A percentile compares a stretch with the other conserved stretches of the same genome.
These are phyloP conservation scores for Phrynocephalus forsythii DNA, from an alignment of 2,797 vertebrate species.

Conservation along the genomic window DNA sequence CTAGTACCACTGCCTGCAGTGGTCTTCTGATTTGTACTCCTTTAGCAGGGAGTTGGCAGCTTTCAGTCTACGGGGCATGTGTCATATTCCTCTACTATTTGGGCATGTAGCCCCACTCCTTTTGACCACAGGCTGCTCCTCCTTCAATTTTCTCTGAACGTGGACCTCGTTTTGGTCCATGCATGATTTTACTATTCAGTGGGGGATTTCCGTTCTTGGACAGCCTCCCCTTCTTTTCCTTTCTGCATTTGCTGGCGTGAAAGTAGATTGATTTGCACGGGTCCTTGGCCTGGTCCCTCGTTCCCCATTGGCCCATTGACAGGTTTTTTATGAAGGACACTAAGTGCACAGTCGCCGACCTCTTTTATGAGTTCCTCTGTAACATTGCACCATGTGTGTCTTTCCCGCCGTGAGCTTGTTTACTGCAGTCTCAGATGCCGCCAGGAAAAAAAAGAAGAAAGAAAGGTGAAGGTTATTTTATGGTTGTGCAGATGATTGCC, in stretches of 20 bases:
- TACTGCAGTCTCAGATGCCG: constrained; percentile 58
- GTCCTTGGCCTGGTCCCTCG: constrained; percentile 58
- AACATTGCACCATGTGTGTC: constrained; percentile 56
- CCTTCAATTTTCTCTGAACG: neutral
- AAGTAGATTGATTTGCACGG: constrained; percentile 60
- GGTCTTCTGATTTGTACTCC: neutral
- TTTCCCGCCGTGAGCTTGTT: constrained; percentile 69
- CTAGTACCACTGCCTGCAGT: too few relatives aligned
- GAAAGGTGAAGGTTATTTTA: constrained; percentile 74
- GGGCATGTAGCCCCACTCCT: too few relatives aligned
- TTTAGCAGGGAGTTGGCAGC: too few relatives aligned
- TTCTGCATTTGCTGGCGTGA: constrained; percentile 17
- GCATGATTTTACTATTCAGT: constrained; percentile 4
- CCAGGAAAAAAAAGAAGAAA: constrained; percentile 63
- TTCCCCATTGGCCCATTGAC: constrained; percentile 67
- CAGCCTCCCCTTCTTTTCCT: neutral
- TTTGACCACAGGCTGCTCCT: neutral
- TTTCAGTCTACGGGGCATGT: too few relatives aligned
- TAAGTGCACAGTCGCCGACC: constrained; percentile 63
- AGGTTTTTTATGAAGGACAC: constrained; percentile 71
- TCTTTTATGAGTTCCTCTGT: constrained; percentile 73
- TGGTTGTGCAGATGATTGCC: constrained; percentile 63
- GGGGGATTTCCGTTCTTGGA: constrained; percentile 8
- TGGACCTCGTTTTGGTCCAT: constrained; percentile 4
- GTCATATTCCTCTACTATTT: too few relatives aligned